Base-by-base conservation (phyloP, 2,888 invertebrate genomes). In the Agonopterix heracliana region DNA sequence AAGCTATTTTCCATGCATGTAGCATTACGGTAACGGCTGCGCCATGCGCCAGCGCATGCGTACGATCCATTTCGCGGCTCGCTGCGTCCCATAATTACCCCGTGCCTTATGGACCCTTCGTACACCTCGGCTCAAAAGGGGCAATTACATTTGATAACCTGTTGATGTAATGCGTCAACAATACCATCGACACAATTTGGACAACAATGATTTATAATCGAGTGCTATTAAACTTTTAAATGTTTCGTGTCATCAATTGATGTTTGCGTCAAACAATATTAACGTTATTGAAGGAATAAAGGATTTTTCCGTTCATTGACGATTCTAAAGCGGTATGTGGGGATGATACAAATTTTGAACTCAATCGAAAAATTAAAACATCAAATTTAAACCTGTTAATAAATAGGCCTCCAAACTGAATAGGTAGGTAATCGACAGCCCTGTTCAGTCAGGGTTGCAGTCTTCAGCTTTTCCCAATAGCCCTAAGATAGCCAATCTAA, bases 11-110 rank as follows among this genome's bases (percentile, higher is more conserved):
- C 2, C 26, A 26, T n/a, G 38, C 38, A n/a, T n/a, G 38, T 10
- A 38, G 3, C 38, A 2, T 38, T 7, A 38, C 38, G 10, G 36
- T 1, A 2, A n/a, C 5, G 41, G 41, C 41, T 5, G 13, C 41
- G 40, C 11, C 9, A n/a, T 10, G 41, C 41, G 58, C 54, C 34
- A 8, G 17, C 44, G 41, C 38, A 14, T 57, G 61, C 63, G 60
- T 60, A 59, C 61, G 64, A 60, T 60, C 66, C 59, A 84, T 84
- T 86, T 79, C 77, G 72, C 79, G 80, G 74, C 66, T 78, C 72
- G 67, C 65, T 79, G 79, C 71, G 54, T 63, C 48, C 72, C 54
- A 64, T 85, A 83, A 86, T 83, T 80, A 71, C 68, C 52, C 58
- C 57, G 56, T 59, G 61, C 62, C 61, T 68, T 61, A 67, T 60